Evolutionary conservation across 2,797 vertebrate genomes (phyloP).

Genomic region (Scomberomorus guttatus): DNA sequence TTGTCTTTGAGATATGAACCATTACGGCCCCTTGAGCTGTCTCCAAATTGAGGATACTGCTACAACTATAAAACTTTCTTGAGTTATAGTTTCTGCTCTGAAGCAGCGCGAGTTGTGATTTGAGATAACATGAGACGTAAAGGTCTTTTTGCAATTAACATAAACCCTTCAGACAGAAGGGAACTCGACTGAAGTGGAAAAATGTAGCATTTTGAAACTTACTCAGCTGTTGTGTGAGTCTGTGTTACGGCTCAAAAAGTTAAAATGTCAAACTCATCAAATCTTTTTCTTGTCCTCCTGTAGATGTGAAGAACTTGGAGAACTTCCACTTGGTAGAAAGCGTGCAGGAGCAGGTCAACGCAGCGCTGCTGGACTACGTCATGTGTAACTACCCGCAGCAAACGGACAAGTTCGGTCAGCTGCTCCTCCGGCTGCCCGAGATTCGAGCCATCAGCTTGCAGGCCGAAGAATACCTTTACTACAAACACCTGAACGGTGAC

Average conservation of each 20-base stretch:
- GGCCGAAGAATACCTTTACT: slow-evolving; percentile 99
- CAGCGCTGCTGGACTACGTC: slow-evolving; percentile 96
- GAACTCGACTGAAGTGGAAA: background rate
- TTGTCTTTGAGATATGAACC: slow-evolving; percentile 12
- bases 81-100: background rate
- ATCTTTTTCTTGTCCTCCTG: slow-evolving; percentile 31
- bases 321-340: slow-evolving; percentile 98
- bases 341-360: slow-evolving; percentile 98
- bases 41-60: background rate
- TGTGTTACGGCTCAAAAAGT: background rate
- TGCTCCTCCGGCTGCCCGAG: slow-evolving; percentile 95
- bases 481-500: slow-evolving; percentile 99
- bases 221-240: background rate
- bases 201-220: background rate
- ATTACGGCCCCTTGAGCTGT: background rate
- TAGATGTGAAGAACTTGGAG: slow-evolving; percentile 99
- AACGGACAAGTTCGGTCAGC: slow-evolving; percentile 97
- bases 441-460: slow-evolving; percentile 98
- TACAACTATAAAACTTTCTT: background rate
- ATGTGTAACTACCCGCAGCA: slow-evolving; percentile 98
- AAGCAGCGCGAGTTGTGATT: background rate
- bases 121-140: slow-evolving; percentile 5
- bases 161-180: background rate
- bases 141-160: background rate
- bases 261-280: background rate